Percentiles rank a stretch among this genome's conserved stretches.
phyloP scores from a whole-genome alignment of 2,888 invertebrate species.

The Drosophila stalkeri region DNA sequence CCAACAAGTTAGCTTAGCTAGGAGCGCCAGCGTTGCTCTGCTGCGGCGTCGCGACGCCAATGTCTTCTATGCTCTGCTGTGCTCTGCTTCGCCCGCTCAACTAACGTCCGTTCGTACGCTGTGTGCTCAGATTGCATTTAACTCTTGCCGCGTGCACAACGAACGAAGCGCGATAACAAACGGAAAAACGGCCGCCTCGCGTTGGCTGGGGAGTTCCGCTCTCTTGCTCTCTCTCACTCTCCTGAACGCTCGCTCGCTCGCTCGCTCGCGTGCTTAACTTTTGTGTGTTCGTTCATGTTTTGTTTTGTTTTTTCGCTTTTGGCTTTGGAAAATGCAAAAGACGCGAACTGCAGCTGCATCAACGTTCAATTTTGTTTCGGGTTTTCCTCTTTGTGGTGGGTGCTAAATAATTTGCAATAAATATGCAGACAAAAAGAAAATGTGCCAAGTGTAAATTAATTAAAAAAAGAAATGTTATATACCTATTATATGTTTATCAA shows the following conservation, averaged over 20 bases:
- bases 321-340: conserved; percentile 60
- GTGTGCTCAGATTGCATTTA: conserved; percentile 75
- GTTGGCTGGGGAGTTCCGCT: conserved; percentile 59
- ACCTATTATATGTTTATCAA: conserved; percentile 1
- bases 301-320: conserved; percentile 47
- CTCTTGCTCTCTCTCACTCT: conserved; percentile 35
- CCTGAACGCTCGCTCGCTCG: conserved; percentile 16
- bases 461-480: not conserved
- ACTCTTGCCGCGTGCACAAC: conserved; percentile 80
- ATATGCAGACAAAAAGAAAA: conserved; percentile 43
- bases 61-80: conserved; percentile 23
- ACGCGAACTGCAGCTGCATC: conserved; percentile 57
- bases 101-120: conserved; percentile 28
- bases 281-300: conserved; percentile 34
- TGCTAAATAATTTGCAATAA: conserved; percentile 54
- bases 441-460: conserved; percentile 56
- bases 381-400: conserved; percentile 50
- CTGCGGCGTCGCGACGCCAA: conserved; percentile 42
- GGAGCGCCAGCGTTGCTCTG: conserved; percentile 38
- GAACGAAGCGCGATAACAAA: conserved; percentile 62
- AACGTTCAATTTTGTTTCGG: conserved; percentile 28
- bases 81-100: conserved; percentile 45
- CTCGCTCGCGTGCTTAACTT: conserved; percentile 29
- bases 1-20: conserved; percentile 33
- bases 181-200: conserved; percentile 54